phyloP scores from a whole-genome alignment of 2,113 vertebrate species.

The Chloropsis hardwickii region DNA sequence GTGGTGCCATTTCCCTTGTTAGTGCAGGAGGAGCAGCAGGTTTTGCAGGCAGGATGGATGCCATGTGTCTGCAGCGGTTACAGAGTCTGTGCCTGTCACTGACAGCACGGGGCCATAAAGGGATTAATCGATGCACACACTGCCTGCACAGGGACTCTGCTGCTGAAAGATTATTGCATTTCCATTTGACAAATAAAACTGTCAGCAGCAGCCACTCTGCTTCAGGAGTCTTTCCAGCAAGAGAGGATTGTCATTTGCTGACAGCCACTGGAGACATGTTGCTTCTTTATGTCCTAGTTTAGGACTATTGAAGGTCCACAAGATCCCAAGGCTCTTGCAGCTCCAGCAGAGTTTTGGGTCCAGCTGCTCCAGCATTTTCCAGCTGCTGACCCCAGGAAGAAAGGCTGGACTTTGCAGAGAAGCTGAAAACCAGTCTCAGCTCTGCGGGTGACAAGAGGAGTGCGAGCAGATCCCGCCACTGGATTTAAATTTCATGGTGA shows the following conservation, averaged over 20 bases:
- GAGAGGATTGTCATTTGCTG: neutral
- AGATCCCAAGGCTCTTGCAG: neutral
- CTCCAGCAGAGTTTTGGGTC: neutral
- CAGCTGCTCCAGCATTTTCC: neutral
- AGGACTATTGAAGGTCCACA: neutral
- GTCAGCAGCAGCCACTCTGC: neutral
- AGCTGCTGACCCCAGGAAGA: neutral
- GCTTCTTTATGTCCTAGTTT: neutral
- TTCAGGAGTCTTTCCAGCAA: neutral
- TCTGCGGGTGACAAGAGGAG: neutral
- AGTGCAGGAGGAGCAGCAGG: conserved; percentile 14
- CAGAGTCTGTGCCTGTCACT: neutral
- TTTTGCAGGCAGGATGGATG: neutral
- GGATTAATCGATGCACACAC: neutral
- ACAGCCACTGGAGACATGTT: neutral
- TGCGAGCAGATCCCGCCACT: accelerated
- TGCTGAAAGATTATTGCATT: conserved; percentile 28
- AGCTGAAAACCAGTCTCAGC: neutral
- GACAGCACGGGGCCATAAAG: neutral
- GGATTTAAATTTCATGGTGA: neutral
- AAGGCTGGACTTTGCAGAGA: neutral
- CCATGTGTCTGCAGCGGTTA: neutral
- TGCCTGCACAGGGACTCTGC: neutral
- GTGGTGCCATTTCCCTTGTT: neutral
- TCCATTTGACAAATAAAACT: conserved; percentile 35